These are phyloP conservation scores for Eurypyga helias DNA, from an alignment of 2,113 vertebrate species.

Conservation along the genomic window DNA sequence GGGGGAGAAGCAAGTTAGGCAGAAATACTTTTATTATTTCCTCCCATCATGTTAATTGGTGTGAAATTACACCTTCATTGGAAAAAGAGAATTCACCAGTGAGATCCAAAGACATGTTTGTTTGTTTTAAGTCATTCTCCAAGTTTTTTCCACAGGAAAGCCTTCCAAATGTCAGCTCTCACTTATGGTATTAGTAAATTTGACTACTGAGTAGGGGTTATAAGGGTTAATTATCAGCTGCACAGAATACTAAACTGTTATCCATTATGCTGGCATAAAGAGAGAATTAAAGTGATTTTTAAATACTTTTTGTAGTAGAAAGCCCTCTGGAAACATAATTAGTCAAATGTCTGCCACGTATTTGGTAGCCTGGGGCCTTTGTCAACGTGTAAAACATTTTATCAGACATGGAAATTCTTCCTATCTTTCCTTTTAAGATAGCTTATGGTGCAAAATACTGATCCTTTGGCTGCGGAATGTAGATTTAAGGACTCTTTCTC, in stretches of 20 bases:
- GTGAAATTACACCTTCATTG: not conserved
- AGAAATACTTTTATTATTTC: not conserved
- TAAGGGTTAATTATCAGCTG: not conserved
- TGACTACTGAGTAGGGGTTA: not conserved
- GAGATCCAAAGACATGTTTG: not conserved
- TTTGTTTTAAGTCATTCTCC: not conserved
- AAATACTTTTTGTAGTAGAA: not conserved
- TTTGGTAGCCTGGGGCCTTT: not conserved
- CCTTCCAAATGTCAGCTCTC: not conserved
- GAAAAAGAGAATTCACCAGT: not conserved
- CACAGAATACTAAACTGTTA: not conserved
- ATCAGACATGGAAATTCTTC: not conserved
- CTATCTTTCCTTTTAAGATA: not conserved
- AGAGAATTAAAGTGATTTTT: not conserved
- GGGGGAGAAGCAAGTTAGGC: not conserved
- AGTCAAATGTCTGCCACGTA: not conserved
- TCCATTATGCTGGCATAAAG: not conserved
- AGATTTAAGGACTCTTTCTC: not conserved
- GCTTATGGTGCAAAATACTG: not conserved
- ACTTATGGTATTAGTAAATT: not conserved
- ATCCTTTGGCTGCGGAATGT: not conserved
- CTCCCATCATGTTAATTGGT: not conserved
- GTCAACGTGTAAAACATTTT: not conserved
- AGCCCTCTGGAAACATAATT: not conserved
- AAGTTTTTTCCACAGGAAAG: not conserved